A percentile compares a stretch with the other conserved stretches of the same genome.
Evolutionary conservation across 2,888 invertebrate genomes (phyloP).

Genomic region (Lymantria monacha): DNA sequence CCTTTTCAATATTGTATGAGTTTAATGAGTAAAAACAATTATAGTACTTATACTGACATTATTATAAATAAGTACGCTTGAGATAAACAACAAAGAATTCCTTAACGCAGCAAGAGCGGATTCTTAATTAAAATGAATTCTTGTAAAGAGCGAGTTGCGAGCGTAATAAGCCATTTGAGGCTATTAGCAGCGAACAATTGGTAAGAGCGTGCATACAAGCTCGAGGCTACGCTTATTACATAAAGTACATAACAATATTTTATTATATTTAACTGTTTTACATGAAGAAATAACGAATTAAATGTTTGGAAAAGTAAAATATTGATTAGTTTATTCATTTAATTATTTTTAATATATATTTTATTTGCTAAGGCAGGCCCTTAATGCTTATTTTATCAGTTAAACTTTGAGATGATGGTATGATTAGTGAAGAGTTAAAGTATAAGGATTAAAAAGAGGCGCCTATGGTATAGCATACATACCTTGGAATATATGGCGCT

Average conservation of each 20-base stretch:
- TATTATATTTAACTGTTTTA: background rate
- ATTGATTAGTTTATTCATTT: too few relatives aligned
- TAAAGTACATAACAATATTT: background rate
- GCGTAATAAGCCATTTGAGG: slow-evolving; percentile 42
- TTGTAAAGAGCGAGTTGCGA: slow-evolving; percentile 30
- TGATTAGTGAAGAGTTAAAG: too few relatives aligned
- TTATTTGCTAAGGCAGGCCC: too few relatives aligned
- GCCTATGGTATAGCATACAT: too few relatives aligned
- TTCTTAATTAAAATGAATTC: slow-evolving; percentile 55
- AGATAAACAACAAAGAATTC: slow-evolving; percentile 13
- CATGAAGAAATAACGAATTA: too few relatives aligned
- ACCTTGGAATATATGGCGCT: too few relatives aligned
- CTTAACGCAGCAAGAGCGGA: slow-evolving; percentile 30
- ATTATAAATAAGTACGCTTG: background rate
- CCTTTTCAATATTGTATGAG: too few relatives aligned
- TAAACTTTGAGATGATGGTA: too few relatives aligned
- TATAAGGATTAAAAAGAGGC: too few relatives aligned
- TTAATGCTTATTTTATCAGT: too few relatives aligned
- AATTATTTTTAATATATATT: too few relatives aligned
- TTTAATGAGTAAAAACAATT: background rate
- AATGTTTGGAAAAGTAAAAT: too few relatives aligned
- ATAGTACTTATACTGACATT: background rate
- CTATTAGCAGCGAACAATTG: slow-evolving; percentile 35
- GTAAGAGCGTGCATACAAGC: slow-evolving; percentile 24
- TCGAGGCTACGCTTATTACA: background rate